Conservation (phyloP, 2,797 vertebrate species). For the Eulemur mongoz region DNA sequence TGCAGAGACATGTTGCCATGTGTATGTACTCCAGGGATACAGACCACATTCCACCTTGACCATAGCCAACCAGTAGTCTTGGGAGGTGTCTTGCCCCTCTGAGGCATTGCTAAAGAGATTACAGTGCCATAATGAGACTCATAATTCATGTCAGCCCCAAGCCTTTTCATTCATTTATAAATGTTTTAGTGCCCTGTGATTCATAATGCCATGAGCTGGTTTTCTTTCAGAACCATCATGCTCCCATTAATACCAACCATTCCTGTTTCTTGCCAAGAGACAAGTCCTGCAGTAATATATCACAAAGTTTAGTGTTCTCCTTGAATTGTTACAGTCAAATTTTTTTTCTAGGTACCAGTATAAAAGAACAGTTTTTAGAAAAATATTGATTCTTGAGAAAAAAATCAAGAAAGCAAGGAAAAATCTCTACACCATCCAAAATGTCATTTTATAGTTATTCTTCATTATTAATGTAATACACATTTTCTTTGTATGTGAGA, state of each 20-base stretch:
- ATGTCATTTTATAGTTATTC: neutral
- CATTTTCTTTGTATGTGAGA: neutral
- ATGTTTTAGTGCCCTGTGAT: slow-evolving; percentile 74
- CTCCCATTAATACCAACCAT: slow-evolving; percentile 67
- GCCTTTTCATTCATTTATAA: slow-evolving; percentile 78
- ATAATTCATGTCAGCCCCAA: slow-evolving; percentile 72
- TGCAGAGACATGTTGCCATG: neutral
- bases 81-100: slow-evolving; percentile 21
- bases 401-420: slow-evolving; percentile 10
- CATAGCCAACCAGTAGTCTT: slow-evolving; percentile 10
- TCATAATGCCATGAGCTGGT: slow-evolving; percentile 67
- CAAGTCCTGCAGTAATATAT: slow-evolving; percentile 52
- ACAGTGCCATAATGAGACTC: slow-evolving; percentile 72
- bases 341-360: neutral
- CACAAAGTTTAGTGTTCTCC: slow-evolving; percentile 50
- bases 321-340: slow-evolving; percentile 29
- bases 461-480: neutral
- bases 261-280: slow-evolving; percentile 58
- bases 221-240: slow-evolving; percentile 61
- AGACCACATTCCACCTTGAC: slow-evolving; percentile 34
- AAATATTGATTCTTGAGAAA: slow-evolving; percentile 19
- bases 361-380: slow-evolving; percentile 43
- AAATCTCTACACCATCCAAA: neutral
- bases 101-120: slow-evolving; percentile 64
- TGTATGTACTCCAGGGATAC: neutral